Evolutionary conservation across 1,140 invertebrate genomes (phyloP), one percentile per base, ranked within the genome.

Genomic region (Rhopalosiphum padi): DNA sequence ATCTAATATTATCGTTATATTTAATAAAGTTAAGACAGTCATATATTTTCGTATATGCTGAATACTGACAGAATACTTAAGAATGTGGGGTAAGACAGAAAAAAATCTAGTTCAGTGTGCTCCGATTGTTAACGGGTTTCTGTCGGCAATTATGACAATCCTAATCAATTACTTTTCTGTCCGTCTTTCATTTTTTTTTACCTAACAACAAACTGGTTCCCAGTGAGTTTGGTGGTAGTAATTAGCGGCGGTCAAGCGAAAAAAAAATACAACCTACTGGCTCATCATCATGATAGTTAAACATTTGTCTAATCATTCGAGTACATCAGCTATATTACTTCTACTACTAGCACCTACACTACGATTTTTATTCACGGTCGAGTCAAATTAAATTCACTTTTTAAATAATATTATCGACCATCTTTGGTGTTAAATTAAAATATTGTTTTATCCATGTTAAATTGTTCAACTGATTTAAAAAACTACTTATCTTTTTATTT

Each of bases 161-260:
- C 35, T 60, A 90, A 90, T 90, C 88, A 90, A 90, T 90, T 60
- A 90, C 87, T 89, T 89, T 88, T 88, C 30, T 9, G 86, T 51
- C 86, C 41, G 11, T 37, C 35, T 41, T 22, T 25, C 3, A 7
- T 55, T 41, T 43, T n/a, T 89, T 55, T 90, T 90, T 90, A 60
- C 37, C 35, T n/a, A 83, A 0, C 60, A 48, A 90, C 25, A 41
- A 90, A 90, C 88, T 60, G 88, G 88, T 90, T 60, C 25, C 4
- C 6, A 23, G 86, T 5, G 2, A 51, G n/a, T 51, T 51, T 60
- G 8, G 46, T 41, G 11, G 53, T 41, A 30, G 51, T 41, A 37
- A 90, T 90, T 60, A 90, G 51, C 37, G 23, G 35, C 25, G 88
- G 53, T 43, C 83, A 43, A 86, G 83, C 35, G 23, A 23, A 89